Base-by-base conservation (phyloP, 2,113 vertebrate species). In the Phoxinus phoxinus region DNA sequence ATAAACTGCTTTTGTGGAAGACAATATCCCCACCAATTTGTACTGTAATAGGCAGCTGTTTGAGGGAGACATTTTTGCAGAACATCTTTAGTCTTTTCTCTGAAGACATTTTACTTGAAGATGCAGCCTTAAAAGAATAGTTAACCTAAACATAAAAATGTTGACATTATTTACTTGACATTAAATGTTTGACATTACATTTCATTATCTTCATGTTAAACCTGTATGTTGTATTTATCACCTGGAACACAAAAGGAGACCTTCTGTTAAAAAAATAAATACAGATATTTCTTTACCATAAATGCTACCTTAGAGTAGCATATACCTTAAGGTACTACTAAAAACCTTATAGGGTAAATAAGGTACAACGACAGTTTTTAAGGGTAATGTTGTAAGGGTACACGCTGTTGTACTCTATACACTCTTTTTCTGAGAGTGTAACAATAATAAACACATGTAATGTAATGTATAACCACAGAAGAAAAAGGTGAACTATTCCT, bases 11-110 rank as follows among this genome's bases (percentile, higher is more conserved):
- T 56, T 17, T 21, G 59, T 81, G 61, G 59, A 67, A 35, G 79
- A 30, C 41, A 48, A 48, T 30, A 61, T 67, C 21, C n/a, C 15
- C 44, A 65, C 78, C 58, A 65, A 78, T 59, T 59, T 81, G 37
- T 44, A 1, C 7, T 2, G 8, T 53, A 51, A 65, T 81, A 6
- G 37, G 72, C 13, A n/a, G 19, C 19, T 59, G 53, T n/a, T 37
- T 44, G 21, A 59, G 77, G 23, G 61, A 27, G 35, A 6, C 3
- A 23, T 32, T 56, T 77, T 46, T 27, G 17, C 46, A 56, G 46
- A 77, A 77, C 0, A 23, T 79, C 25, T 46, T 73, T 41, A 3
- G 48, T 59, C 21, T 78, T 37, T n/a, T 61, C 19, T 23, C 35
- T 59, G 4, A 25, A 15, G 53, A 41, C 21, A 23, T 17, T 79